Conservation (phyloP, 1,140 invertebrate genomes). For the Medauroidea extradentata region DNA sequence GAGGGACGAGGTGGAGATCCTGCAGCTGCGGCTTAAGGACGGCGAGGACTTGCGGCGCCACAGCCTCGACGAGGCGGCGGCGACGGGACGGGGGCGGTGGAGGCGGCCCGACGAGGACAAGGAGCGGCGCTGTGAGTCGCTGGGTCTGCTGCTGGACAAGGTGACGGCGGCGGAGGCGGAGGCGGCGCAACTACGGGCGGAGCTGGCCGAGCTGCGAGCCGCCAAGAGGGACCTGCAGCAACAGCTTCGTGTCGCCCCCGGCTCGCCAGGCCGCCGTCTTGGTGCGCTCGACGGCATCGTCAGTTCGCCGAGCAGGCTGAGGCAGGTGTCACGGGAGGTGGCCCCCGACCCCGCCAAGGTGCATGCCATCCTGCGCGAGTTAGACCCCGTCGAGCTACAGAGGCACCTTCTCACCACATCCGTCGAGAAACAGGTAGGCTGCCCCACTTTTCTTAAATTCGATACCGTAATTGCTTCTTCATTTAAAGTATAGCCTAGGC, state of each 20-base stretch:
- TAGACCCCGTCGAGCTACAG: constrained; percentile 74
- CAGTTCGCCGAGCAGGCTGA: constrained; percentile 24
- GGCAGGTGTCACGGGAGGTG: constrained; percentile 19
- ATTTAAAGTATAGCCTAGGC: no score
- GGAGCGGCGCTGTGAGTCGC: no score
- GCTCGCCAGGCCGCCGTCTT: constrained; percentile 12
- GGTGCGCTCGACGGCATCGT: constrained; percentile 32
- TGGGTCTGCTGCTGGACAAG: constrained; percentile 57
- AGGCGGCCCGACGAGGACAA: no score
- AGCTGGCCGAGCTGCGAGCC: constrained; percentile 52
- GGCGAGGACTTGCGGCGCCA: neutral
- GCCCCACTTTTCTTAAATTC: no score
- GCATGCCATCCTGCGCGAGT: constrained; percentile 74
- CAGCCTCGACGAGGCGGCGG: neutral
- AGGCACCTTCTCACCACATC: constrained; percentile 75
- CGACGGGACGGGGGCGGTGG: neutral
- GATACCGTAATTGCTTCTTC: no score
- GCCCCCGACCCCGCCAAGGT: constrained; percentile 56
- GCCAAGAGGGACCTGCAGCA: constrained; percentile 59
- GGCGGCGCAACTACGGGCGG: constrained; percentile 58
- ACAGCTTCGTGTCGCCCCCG: constrained; percentile 52
- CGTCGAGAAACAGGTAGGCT: constrained; percentile 75
- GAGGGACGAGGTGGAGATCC: constrained; percentile 65
- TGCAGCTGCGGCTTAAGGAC: constrained; percentile 44
- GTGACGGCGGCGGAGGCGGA: constrained; percentile 61